Percentiles rank a stretch among this genome's conserved stretches.
Conservation (phyloP, 2,888 invertebrate species). For the Apodemia zela region DNA sequence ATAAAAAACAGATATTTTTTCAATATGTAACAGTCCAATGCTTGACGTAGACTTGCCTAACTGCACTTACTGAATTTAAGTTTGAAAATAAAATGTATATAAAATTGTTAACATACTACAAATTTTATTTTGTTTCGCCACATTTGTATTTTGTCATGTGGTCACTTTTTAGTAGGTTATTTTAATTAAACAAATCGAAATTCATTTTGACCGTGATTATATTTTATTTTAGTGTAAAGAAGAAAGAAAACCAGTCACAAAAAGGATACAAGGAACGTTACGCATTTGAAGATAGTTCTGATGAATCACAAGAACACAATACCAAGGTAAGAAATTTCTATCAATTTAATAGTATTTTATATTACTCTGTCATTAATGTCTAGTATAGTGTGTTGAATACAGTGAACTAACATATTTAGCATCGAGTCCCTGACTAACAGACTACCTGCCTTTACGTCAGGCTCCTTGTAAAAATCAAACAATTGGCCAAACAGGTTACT, state of each 20-base stretch:
- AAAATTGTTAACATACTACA: neutral
- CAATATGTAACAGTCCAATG: neutral
- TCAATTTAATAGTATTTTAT: neutral
- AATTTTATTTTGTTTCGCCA: too few species aligned
- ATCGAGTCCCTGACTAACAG: too few species aligned
- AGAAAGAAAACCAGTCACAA: constrained; percentile 76
- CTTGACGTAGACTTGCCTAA: constrained; percentile 1
- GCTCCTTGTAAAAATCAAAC: too few species aligned
- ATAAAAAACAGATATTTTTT: neutral
- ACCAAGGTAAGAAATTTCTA: constrained; percentile 46
- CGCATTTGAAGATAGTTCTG: constrained; percentile 72
- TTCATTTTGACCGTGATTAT: neutral
- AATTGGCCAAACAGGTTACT: too few species aligned
- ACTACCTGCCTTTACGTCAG: too few species aligned
- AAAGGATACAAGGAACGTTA: constrained; percentile 79
- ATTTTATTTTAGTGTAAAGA: constrained; percentile 73
- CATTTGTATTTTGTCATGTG: too few species aligned
- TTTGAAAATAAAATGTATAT: too few species aligned
- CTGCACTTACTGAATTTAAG: neutral
- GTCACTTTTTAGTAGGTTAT: too few species aligned
- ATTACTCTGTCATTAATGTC: neutral
- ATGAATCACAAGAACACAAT: constrained; percentile 63
- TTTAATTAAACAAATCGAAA: neutral
- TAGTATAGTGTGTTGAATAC: too few species aligned
- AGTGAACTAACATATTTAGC: too few species aligned